Conservation (phyloP, 1,140 invertebrate genomes). For the Leptopilina boulardi region DNA sequence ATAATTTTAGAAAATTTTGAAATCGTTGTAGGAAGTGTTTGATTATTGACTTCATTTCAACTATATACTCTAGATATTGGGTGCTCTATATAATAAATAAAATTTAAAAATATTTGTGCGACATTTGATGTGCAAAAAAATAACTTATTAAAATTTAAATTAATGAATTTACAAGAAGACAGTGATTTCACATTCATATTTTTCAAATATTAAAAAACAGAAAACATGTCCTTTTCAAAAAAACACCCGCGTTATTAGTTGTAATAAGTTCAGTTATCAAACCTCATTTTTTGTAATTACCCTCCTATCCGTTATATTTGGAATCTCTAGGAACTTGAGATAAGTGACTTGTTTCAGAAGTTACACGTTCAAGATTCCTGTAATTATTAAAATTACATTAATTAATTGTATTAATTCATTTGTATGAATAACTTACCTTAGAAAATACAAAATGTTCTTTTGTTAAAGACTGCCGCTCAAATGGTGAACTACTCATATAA, state of each 20-base stretch:
- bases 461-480: slow-evolving; percentile 70
- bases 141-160: slow-evolving; percentile 26
- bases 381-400: slow-evolving; percentile 12
- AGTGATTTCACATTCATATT: slow-evolving; percentile 4
- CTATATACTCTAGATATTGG: slow-evolving; percentile 67
- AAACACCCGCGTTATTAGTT: slow-evolving; percentile 66
- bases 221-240: slow-evolving; percentile 48
- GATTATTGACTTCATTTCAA: slow-evolving; percentile 69
- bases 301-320: slow-evolving; percentile 57
- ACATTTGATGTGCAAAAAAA: slow-evolving; percentile 19
- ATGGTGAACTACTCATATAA: slow-evolving; percentile 76
- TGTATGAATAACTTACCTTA: slow-evolving; percentile 68
- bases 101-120: background rate
- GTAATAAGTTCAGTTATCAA: slow-evolving; percentile 53
- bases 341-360: background rate
- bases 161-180: slow-evolving; percentile 44
- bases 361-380: slow-evolving; percentile 19
- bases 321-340: slow-evolving; percentile 67
- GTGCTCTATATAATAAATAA: background rate
- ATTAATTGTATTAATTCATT: background rate
- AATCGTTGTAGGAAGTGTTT: slow-evolving; percentile 73
- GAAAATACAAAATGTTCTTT: slow-evolving; percentile 70
- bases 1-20: slow-evolving; percentile 74
- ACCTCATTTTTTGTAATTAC: slow-evolving; percentile 39
- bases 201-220: slow-evolving; percentile 55